Evolutionary conservation across 2,113 vertebrate species (phyloP), one percentile per base, ranked within the genome.

Genomic region (Archocentrus centrarchus): DNA sequence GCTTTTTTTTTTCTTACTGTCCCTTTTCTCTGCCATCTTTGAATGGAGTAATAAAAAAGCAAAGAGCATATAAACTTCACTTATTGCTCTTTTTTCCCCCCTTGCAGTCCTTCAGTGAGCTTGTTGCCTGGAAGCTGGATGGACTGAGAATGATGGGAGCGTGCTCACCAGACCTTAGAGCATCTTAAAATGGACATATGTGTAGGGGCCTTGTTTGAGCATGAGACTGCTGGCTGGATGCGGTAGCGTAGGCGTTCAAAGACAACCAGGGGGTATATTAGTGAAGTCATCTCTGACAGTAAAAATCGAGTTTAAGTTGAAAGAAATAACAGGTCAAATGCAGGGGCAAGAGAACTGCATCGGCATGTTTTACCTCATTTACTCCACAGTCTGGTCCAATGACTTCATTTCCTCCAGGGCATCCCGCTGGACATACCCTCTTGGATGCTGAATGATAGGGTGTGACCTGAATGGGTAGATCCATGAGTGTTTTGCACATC

Each of bases 371-470:
- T 55, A 32, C 86, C 90, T 89, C 70, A 86, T 88, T 78, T 81
- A 78, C 80, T 84, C 58, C 62, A 70, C 41, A 10, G 35, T 82
- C 88, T 85, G 20, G 79, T 87, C 61, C 80, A 5, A 89, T 97
- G 95, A 96, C 94, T 70, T 97, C 88, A 97, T 96, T 97, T 97
- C 97, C 96, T 97, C 82, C 70, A 87, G 62, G 94, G 94, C 91
- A 91, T 95, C 91, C 86, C 79, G 79, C 95, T 93, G 96, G 96
- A 96, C 95, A 88, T 96, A 96, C 92, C 89, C 94, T 91, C 94
- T 32, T 93, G 92, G 95, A 89, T 77, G 80, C 91, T 90, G 93
- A 96, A 91, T 95, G 91, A 96, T 95, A 83, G 93, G 93, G 92
- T 95, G 93, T 94, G 95, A 94, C 90, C 91, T 88, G 66, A 86